Base-by-base conservation (phyloP, 1,140 invertebrate species). In the Geopemphigus sp. region DNA sequence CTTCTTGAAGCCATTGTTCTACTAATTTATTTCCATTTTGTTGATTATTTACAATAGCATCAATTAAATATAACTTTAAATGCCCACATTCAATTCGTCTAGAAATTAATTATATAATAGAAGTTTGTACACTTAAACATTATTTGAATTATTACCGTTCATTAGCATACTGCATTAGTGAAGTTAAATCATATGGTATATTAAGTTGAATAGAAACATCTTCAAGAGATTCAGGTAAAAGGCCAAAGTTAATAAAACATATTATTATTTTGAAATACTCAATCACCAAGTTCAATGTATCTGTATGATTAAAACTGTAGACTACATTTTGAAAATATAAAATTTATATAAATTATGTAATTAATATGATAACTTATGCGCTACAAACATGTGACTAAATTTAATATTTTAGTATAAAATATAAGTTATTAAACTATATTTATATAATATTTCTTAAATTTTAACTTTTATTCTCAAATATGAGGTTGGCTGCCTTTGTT, bases 201-300 rank as follows among this genome's bases (percentile, higher is more conserved):
- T 15, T 29, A 12, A 10, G 15, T 5, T 59, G 72, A 39, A n/a
- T 56, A 56, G 29, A 17, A 22, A 32, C 14, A 32, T 56, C n/a
- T 19, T 76, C 39, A 45, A 19, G 11, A 1, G 73, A 47, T 84
- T 84, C 54, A 81, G 94, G 94, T 54, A 97, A 83, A 1, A 97
- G 84, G 0, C 90, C 90, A 6, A 90, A 89, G 78, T 91, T 89
- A 0, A 93, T 86, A 83, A 95, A 91, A 93, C 93, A 96, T 24
- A 92, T 88, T 0, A 95, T 86, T n/a, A 94, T 89, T 84, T 92
- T 88, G 80, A 94, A 89, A 86, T 95, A 94, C 19, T 91, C 87
- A 0, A 89, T 86, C 1, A 95, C 88, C 22, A 91, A 88, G 73
- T 88, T 86, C 2, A 95, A 85, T 0, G 90, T 89, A 19, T 87